Evolutionary conservation across 1,140 invertebrate species (phyloP), one percentile per base, ranked within the genome.

Genomic region (Dendroctonus valens): DNA sequence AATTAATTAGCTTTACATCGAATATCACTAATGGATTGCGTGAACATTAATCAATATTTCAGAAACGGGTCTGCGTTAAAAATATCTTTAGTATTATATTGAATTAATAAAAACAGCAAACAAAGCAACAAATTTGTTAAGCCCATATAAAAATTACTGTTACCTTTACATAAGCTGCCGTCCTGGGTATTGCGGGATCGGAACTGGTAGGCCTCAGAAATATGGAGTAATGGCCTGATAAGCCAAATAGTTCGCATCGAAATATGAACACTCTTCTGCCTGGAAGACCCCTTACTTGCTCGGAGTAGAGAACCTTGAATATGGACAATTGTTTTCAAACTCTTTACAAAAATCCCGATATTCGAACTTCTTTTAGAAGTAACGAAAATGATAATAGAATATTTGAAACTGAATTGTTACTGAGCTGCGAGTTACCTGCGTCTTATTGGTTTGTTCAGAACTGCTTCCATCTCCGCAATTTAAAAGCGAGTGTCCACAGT

Each of bases 181-280:
- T 85, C 3, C 85, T 84, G 44, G 86, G 80, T 59, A 85, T 80
- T 54, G 83, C 78, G 63, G 84, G 81, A 5, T 76, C 80, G 40
- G 81, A 79, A 65, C 81, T 82, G 3, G 79, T 76, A 0, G 88
- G 86, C 41, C 86, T 79, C 49, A 91, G 71, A 63, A 85, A 83
- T 0, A 91, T 78, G 0, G 86, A 85, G 74, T 92, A 92, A 76
- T 89, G 87, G 0, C 90, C 90, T 4, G 89, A 87, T 63, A 91
- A 80, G 3, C 91, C 90, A 68, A 93, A 92, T 14, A 90, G 81
- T 70, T 91, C 87, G 69, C 91, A 93, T 26, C 85, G 81, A 11
- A 93, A 76, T 5, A 80, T 83, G 58, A 91, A 77, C 3, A 85
- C 80, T 9, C 84, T 83, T 38, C 85, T 79, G n/a, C 83, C 83